Conservation (phyloP, 2,888 invertebrate species). For the Limulus polyphemus region DNA sequence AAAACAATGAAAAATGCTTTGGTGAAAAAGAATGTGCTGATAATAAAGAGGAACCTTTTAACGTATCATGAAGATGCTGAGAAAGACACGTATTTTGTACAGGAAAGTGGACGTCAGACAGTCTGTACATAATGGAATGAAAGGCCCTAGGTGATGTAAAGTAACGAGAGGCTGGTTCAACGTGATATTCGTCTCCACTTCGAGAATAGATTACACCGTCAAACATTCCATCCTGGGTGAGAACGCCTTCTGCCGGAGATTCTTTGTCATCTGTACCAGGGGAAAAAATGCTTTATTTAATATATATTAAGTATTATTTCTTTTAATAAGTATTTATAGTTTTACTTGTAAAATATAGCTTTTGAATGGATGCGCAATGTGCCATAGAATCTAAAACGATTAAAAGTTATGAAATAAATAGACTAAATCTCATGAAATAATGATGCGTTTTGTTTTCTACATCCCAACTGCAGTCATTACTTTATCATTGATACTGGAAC, state of each 20-base stretch:
- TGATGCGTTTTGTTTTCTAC: too few species aligned
- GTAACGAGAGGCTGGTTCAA: constrained; percentile 65
- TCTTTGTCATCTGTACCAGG: constrained; percentile 58
- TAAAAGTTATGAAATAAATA: too few species aligned
- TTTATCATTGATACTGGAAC: too few species aligned
- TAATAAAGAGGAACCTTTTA: not conserved
- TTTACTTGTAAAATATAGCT: too few species aligned
- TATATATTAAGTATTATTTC: too few species aligned
- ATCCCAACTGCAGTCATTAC: too few species aligned
- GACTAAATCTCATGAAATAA: too few species aligned
- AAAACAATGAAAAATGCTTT: too few species aligned
- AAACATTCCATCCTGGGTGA: constrained; percentile 73
- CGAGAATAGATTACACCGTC: constrained; percentile 70
- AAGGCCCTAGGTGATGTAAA: constrained; percentile 38
- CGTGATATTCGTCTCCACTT: constrained; percentile 60
- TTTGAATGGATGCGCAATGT: too few species aligned
- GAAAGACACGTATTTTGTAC: constrained; percentile 40
- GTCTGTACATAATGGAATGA: constrained; percentile 72
- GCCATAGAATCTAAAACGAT: too few species aligned
- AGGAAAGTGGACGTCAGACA: constrained; percentile 53
- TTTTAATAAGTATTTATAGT: too few species aligned
- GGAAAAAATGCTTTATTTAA: not conserved
- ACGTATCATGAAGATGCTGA: constrained; percentile 1
- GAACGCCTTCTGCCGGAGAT: constrained; percentile 67
- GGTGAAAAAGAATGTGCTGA: too few species aligned